phyloP scores from a whole-genome alignment of 2,797 vertebrate species.

The Rhinatrema bivittatum region DNA sequence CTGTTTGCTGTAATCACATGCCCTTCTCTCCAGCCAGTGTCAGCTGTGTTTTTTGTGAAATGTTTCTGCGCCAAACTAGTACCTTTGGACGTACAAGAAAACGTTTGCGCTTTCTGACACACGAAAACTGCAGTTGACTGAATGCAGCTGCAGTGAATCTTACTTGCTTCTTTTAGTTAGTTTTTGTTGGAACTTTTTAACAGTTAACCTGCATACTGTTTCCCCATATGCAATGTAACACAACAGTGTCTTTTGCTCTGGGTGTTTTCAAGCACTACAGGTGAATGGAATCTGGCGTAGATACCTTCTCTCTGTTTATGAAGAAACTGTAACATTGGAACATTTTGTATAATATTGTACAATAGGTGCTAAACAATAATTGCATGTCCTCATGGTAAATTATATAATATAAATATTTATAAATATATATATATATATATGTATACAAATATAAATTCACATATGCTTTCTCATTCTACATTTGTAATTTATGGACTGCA shows the following conservation, averaged over 20 bases:
- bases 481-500: slow-evolving; percentile 52
- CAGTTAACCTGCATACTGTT: slow-evolving; percentile 37
- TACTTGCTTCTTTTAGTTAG: slow-evolving; percentile 42
- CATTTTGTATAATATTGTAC: slow-evolving; percentile 81
- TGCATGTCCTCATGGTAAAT: slow-evolving; percentile 75
- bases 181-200: slow-evolving; percentile 32
- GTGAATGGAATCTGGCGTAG: slow-evolving; percentile 53
- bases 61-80: slow-evolving; percentile 49
- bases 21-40: slow-evolving; percentile 57
- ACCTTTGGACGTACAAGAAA: slow-evolving; percentile 47
- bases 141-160: slow-evolving; percentile 55
- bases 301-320: slow-evolving; percentile 45
- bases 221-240: slow-evolving; percentile 61
- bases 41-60: slow-evolving; percentile 53
- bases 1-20: slow-evolving; percentile 53
- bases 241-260: slow-evolving; percentile 46
- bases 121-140: slow-evolving; percentile 57
- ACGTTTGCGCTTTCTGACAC: slow-evolving; percentile 45
- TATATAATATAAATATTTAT: slow-evolving; percentile 67
- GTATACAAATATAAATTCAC: slow-evolving; percentile 21
- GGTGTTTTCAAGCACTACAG: slow-evolving; percentile 53
- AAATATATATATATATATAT: slow-evolving; percentile 57
- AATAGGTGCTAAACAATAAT: slow-evolving; percentile 62
- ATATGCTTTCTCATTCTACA: slow-evolving; percentile 49
- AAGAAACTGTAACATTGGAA: slow-evolving; percentile 48